A percentile compares a stretch with the other conserved stretches of the same genome.
Evolutionary conservation across 2,113 vertebrate species (phyloP).

Genomic region (Bombycilla garrulus): DNA sequence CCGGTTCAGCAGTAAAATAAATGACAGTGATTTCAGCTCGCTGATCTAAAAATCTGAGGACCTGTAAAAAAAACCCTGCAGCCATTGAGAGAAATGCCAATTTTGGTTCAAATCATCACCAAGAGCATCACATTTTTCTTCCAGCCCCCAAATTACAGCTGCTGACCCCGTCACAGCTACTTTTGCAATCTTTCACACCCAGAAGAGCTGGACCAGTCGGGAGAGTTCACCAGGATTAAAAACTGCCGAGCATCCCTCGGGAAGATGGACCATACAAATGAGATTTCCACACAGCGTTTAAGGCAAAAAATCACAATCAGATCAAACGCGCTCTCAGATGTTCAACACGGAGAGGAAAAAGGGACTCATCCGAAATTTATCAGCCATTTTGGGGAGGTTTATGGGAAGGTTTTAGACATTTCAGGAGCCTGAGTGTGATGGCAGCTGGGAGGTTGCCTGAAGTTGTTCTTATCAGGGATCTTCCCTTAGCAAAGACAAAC

Average conservation of each 20-base stretch:
- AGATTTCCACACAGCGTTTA: neutral
- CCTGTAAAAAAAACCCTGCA: neutral
- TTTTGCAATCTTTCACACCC: neutral
- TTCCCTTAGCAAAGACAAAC: neutral
- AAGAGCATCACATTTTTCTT: neutral
- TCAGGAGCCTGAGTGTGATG: neutral
- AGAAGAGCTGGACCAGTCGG: neutral
- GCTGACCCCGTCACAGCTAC: neutral
- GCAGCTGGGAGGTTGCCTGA: neutral
- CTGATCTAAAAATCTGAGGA: neutral
- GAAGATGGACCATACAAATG: neutral
- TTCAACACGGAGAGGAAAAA: neutral
- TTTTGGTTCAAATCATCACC: neutral
- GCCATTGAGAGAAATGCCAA: neutral
- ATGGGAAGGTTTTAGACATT: neutral
- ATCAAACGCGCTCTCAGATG: neutral
- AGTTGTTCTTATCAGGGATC: neutral
- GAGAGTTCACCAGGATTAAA: neutral
- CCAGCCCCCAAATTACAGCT: neutral
- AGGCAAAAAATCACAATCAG: neutral
- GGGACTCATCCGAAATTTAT: neutral
- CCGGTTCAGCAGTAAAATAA: neutral
- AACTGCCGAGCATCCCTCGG: accelerated
- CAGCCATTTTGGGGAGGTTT: neutral
- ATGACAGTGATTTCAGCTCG: neutral